Conservation (phyloP, 1,140 invertebrate species). For the Amyelois transitella region DNA sequence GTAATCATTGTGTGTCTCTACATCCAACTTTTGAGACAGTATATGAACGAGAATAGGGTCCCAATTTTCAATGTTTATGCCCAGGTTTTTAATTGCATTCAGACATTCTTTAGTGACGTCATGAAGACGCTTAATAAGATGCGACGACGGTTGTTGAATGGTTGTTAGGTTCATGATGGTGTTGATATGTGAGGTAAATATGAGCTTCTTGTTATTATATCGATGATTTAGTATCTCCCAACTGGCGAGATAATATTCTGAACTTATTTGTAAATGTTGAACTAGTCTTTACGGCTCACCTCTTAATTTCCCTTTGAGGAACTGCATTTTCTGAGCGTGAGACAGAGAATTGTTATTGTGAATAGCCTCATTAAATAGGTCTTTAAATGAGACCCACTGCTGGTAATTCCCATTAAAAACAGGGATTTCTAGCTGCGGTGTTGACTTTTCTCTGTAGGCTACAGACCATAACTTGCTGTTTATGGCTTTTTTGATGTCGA, state of each 20-base stretch:
- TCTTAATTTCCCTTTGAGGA: not conserved
- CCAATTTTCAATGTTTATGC: not conserved
- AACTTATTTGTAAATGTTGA: not conserved
- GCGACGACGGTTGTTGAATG: not conserved
- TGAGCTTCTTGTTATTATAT: slow-evolving; percentile 4
- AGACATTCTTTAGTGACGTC: not conserved
- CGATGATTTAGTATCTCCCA: slow-evolving; percentile 3
- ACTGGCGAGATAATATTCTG: not conserved
- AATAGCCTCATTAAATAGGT: not conserved
- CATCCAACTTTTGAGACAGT: not conserved
- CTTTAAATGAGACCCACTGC: not conserved
- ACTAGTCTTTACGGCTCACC: slow-evolving; percentile 1
- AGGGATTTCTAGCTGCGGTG: not conserved
- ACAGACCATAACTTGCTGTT: slow-evolving; percentile 5
- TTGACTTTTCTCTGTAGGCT: not conserved
- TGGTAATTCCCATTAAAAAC: not conserved
- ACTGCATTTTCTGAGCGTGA: not conserved
- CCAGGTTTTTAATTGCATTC: slow-evolving; percentile 1
- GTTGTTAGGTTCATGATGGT: not conserved
- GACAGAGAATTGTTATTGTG: not conserved
- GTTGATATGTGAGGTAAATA: not conserved
- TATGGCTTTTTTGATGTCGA: not conserved
- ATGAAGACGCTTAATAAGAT: not conserved
- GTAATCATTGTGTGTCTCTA: not conserved
- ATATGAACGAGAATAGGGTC: not conserved